Evolutionary conservation across 2,888 invertebrate genomes (phyloP).

Genomic region (Gymnoscelis rufifasciata): DNA sequence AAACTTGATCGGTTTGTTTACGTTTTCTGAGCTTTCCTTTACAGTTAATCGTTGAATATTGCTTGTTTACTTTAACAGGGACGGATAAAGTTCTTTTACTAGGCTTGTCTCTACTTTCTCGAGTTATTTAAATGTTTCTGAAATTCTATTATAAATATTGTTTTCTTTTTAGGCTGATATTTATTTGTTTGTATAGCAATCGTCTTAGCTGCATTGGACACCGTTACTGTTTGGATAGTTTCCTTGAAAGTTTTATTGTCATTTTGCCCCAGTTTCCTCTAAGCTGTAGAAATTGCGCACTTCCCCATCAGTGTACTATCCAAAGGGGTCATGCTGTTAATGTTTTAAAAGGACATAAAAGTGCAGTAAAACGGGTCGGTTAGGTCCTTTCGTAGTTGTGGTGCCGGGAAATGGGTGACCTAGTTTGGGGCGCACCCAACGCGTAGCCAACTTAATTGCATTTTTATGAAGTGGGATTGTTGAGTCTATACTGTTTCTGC

Average conservation of each 20-base stretch:
- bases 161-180: too few species aligned
- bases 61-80: background rate
- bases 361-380: conserved; percentile 42
- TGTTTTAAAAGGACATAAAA: conserved; percentile 54
- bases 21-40: conserved; percentile 7
- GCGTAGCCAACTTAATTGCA: conserved; percentile 59
- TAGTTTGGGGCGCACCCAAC: conserved; percentile 66
- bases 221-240: conserved; percentile 27
- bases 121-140: too few species aligned
- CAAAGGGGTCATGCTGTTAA: conserved; percentile 47
- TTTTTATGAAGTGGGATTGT: conserved; percentile 35
- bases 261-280: conserved; percentile 34
- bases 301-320: conserved; percentile 35
- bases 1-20: conserved; percentile 21
- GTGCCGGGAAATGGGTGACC: conserved; percentile 70
- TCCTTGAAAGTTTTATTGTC: conserved; percentile 38
- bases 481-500: conserved; percentile 5
- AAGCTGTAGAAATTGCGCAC: conserved; percentile 25
- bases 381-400: conserved; percentile 49
- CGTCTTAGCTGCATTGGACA: conserved; percentile 12
- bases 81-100: too few species aligned
- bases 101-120: too few species aligned
- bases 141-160: too few species aligned
- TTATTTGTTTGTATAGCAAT: too few species aligned
- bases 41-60: conserved; percentile 1